Evolutionary conservation across 2,113 vertebrate species (phyloP).

Genomic region (Emydocephalus ijimae): DNA sequence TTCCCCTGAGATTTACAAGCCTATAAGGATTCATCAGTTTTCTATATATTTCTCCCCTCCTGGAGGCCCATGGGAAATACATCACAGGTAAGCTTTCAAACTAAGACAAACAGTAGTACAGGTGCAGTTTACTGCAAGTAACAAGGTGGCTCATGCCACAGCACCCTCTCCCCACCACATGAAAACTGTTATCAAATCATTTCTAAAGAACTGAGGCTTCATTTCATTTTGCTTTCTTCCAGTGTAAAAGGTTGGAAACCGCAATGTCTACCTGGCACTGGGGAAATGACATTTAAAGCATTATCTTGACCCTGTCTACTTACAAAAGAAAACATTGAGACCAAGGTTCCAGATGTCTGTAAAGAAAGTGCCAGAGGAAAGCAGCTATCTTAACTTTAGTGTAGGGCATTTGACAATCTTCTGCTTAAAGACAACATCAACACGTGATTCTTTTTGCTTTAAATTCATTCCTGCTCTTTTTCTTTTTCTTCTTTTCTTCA

Average conservation of each 20-base stretch:
- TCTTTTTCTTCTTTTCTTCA: neutral
- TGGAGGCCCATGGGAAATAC: conserved; percentile 39
- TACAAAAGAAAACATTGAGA: conserved; percentile 42
- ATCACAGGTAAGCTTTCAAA: conserved; percentile 46
- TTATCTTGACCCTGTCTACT: conserved; percentile 52
- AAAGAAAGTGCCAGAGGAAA: conserved; percentile 44
- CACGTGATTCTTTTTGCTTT: neutral
- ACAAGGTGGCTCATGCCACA: conserved; percentile 42
- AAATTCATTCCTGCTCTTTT: neutral
- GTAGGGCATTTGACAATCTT: conserved; percentile 10
- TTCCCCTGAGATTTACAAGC: conserved; percentile 33
- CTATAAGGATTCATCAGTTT: conserved; percentile 27
- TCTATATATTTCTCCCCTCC: conserved; percentile 27
- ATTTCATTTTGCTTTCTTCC: conserved; percentile 46
- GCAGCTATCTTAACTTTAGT: conserved; percentile 27
- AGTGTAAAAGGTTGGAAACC: conserved; percentile 44
- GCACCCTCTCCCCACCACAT: neutral
- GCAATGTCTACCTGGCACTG: conserved; percentile 52
- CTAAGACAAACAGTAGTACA: conserved; percentile 38
- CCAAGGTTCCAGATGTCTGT: conserved; percentile 27
- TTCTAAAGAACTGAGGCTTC: conserved; percentile 42
- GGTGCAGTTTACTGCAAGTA: conserved; percentile 48
- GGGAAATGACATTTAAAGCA: conserved; percentile 53
- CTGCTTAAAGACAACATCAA: neutral
- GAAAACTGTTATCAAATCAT: conserved; percentile 47